phyloP scores from a whole-genome alignment of 2,797 vertebrate genomes.

The Synanceia verrucosa region DNA sequence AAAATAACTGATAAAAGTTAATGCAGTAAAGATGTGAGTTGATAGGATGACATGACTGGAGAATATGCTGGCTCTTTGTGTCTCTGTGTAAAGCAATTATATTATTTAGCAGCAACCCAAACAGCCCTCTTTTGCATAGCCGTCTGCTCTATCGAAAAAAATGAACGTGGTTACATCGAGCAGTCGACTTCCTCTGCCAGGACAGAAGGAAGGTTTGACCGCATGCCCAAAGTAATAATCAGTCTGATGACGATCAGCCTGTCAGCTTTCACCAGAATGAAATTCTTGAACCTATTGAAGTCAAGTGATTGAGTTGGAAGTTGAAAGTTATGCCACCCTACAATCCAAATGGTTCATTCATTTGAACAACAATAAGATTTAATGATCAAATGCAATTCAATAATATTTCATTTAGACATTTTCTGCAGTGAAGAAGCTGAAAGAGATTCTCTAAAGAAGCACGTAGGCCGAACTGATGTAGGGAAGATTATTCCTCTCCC shows the following conservation, averaged over 20 bases:
- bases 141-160: neutral
- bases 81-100: neutral
- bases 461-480: conserved; percentile 62
- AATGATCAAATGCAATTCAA: conserved; percentile 49
- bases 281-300: conserved; percentile 11
- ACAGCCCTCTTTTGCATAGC: neutral
- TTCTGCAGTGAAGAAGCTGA: conserved; percentile 53
- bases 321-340: conserved; percentile 17
- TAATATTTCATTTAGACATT: conserved; percentile 47
- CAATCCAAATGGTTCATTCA: conserved; percentile 23
- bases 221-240: conserved; percentile 7
- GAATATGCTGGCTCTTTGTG: neutral
- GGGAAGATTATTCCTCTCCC: conserved; percentile 66
- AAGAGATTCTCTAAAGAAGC: conserved; percentile 64
- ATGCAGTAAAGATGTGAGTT: neutral
- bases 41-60: neutral
- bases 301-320: conserved; percentile 14
- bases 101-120: neutral
- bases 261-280: conserved; percentile 26
- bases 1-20: neutral
- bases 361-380: conserved; percentile 37
- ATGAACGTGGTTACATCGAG: neutral
- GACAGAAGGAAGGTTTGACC: conserved; percentile 7
- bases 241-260: conserved; percentile 2
- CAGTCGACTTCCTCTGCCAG: neutral